A percentile compares a stretch with the other conserved stretches of the same genome.
These are phyloP conservation scores for Harpegnathos saltator DNA, from an alignment of 1,140 invertebrate genomes.

Conservation along the genomic window DNA sequence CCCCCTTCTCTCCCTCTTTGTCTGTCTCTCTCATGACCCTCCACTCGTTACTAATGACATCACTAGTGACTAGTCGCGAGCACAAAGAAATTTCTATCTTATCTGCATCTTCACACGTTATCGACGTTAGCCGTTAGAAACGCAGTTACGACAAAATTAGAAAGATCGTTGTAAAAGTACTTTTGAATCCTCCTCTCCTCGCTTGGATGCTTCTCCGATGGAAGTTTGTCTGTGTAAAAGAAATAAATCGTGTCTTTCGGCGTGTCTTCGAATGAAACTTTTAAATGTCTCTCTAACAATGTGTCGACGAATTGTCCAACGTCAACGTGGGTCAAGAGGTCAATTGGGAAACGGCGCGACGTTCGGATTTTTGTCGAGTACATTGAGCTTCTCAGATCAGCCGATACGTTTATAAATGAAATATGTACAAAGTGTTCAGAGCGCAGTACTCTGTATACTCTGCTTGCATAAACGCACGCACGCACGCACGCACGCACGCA, in stretches of 20 bases:
- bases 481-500: background rate
- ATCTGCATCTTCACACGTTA: slow-evolving; percentile 13
- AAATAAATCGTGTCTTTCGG: no score
- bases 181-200: background rate
- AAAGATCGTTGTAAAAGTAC: background rate
- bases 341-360: background rate
- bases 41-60: background rate
- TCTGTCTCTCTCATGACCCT: background rate
- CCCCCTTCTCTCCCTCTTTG: background rate
- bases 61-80: slow-evolving; percentile 16
- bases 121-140: background rate
- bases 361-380: background rate
- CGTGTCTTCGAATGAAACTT: no score
- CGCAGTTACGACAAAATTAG: background rate
- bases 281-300: no score
- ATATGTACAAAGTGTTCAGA: background rate
- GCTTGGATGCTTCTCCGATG: no score
- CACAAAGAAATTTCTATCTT: slow-evolving; percentile 51
- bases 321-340: no score
- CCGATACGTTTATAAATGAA: background rate
- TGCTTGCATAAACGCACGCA: background rate
- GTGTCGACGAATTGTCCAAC: background rate
- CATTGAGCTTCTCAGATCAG: background rate
- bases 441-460: background rate
- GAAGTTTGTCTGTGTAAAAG: no score